These are phyloP conservation scores for Drosophila fulvimacula DNA, from an alignment of 2,888 invertebrate species.

Conservation along the genomic window DNA sequence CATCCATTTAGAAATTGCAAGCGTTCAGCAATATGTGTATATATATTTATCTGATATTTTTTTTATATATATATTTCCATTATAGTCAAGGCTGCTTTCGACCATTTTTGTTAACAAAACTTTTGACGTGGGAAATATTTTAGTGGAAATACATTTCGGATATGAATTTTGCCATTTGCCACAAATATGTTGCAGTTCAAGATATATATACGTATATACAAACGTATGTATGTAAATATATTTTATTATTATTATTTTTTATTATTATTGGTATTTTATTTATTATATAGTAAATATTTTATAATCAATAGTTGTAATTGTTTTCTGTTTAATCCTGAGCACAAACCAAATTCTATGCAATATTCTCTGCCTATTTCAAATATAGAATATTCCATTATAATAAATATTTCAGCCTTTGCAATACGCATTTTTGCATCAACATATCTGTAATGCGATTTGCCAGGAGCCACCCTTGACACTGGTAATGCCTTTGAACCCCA, in stretches of 20 bases:
- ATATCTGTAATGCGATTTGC: neutral
- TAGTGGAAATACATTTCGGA: neutral
- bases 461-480: neutral
- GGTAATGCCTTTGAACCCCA: neutral
- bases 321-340: neutral
- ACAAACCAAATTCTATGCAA: too few relatives aligned
- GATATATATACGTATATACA: too few relatives aligned
- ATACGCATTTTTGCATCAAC: neutral
- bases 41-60: neutral
- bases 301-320: neutral
- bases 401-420: neutral
- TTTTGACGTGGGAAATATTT: neutral
- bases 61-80: neutral
- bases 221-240: too few relatives aligned
- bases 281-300: too few relatives aligned
- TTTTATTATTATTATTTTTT: too few relatives aligned
- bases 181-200: neutral
- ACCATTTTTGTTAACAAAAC: neutral
- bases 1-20: slow-evolving; percentile 3
- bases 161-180: neutral
- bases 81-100: neutral
- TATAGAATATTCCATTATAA: too few relatives aligned
- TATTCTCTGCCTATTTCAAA: too few relatives aligned
- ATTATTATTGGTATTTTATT: too few relatives aligned
- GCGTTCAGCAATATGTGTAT: neutral